Percentiles rank a stretch among this genome's conserved stretches.
Conservation (phyloP, 1,140 invertebrate genomes). For the Pygmarrhopalites habei region DNA sequence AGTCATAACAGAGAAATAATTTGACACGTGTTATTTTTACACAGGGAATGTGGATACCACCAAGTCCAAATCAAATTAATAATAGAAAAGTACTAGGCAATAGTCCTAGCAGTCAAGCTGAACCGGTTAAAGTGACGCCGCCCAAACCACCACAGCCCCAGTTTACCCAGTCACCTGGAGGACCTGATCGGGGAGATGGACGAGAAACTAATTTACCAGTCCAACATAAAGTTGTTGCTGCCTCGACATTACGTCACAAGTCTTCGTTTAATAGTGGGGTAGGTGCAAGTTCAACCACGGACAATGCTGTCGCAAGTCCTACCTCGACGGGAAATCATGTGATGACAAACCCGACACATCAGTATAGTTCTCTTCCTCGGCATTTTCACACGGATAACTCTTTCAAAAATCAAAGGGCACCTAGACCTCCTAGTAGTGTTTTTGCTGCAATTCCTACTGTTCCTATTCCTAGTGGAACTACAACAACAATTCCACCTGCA, state of each 20-base stretch:
- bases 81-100: slow-evolving; percentile 9
- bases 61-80: slow-evolving; percentile 34
- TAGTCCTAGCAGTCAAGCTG: no score
- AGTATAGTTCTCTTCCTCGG: slow-evolving; percentile 29
- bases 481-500: no score
- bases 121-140: slow-evolving; percentile 10
- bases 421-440: neutral
- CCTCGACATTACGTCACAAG: slow-evolving; percentile 26
- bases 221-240: slow-evolving; percentile 5
- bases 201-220: neutral
- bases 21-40: no score
- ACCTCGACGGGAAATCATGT: neutral
- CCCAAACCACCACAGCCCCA: slow-evolving; percentile 33
- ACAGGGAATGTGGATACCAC: slow-evolving; percentile 28
- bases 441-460: neutral
- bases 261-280: slow-evolving; percentile 27
- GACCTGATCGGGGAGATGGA: neutral
- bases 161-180: neutral
- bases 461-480: neutral
- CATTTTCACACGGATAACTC: slow-evolving; percentile 34
- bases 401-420: slow-evolving; percentile 16
- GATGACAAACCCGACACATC: neutral
- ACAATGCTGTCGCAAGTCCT: neutral
- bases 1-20: no score
- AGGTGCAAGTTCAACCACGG: neutral